phyloP scores from a whole-genome alignment of 2,797 vertebrate species.

The Tragopan temminckii region DNA sequence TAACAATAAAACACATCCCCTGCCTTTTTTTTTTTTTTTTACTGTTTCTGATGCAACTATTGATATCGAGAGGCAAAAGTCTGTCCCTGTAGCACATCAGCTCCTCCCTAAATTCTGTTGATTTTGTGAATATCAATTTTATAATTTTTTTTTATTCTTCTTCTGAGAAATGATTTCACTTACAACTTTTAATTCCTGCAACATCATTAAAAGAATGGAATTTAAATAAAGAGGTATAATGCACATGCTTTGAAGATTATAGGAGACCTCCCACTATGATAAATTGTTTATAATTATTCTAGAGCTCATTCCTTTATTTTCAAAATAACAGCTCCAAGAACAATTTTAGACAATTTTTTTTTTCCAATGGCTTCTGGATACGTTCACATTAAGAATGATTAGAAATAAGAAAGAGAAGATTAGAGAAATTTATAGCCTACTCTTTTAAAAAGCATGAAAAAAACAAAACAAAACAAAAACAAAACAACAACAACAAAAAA shows the following conservation, averaged over 20 bases:
- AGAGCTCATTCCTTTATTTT: not conserved
- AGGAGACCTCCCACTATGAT: not conserved
- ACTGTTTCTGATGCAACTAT: conserved; percentile 6
- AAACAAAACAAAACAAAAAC: not conserved
- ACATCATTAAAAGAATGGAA: not conserved
- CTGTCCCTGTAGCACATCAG: not conserved
- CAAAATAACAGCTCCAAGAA: not conserved
- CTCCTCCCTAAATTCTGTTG: not conserved
- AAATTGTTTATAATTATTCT: not conserved
- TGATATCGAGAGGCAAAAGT: not conserved
- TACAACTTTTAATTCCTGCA: not conserved
- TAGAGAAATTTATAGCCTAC: not conserved
- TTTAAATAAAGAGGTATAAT: not conserved
- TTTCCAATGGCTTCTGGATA: not conserved
- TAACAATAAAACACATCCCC: conserved; percentile 45
- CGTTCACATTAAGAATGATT: not conserved
- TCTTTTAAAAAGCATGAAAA: not conserved
- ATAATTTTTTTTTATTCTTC: not conserved
- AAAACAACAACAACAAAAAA: too few relatives aligned
- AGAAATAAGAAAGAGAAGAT: not conserved
- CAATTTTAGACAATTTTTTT: not conserved
- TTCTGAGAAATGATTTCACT: not conserved
- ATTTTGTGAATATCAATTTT: not conserved
- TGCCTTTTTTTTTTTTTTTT: conserved; percentile 53
- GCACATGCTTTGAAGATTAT: not conserved